These are phyloP conservation scores for Hesperia comma DNA, from an alignment of 2,888 invertebrate genomes.

Conservation along the genomic window DNA sequence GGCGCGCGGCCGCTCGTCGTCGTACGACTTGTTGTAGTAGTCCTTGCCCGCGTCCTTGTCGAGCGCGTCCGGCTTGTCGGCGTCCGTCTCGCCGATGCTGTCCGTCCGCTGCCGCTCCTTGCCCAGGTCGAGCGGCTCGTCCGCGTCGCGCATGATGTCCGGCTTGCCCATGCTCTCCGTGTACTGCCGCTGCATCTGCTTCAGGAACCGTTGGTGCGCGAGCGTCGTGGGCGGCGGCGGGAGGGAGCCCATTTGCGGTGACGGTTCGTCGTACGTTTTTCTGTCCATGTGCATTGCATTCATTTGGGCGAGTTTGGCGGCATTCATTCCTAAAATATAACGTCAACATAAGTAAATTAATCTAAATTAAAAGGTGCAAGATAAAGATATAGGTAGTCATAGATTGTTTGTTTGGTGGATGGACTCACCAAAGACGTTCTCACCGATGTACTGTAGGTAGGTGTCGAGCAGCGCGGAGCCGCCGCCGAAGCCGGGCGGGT, in stretches of 20 bases:
- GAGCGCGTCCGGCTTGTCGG: constrained; percentile 80
- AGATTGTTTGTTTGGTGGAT: constrained; percentile 3
- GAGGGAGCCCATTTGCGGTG: constrained; percentile 80
- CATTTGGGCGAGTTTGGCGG: constrained; percentile 90
- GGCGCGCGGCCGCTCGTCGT: constrained; percentile 60
- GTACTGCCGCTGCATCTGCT: constrained; percentile 86
- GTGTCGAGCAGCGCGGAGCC: constrained; percentile 93
- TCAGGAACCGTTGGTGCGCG: constrained; percentile 85
- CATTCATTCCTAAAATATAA: constrained; percentile 86
- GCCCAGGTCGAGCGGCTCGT: constrained; percentile 82
- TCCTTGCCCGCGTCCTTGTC: constrained; percentile 74
- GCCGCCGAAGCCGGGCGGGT: constrained; percentile 88
- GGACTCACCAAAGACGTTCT: constrained; percentile 88
- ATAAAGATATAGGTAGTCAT: no score
- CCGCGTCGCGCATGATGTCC: constrained; percentile 80
- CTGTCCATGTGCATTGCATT: constrained; percentile 84
- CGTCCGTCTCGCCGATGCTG: constrained; percentile 68
- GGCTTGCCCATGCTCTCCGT: constrained; percentile 82
- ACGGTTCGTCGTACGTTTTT: constrained; percentile 83
- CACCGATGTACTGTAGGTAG: constrained; percentile 94
- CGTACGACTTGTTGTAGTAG: constrained; percentile 65
- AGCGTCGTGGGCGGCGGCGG: constrained; percentile 81
- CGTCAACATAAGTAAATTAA: neutral
- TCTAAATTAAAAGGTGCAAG: no score
- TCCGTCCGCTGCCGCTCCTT: constrained; percentile 76